A percentile compares a stretch with the other conserved stretches of the same genome.
phyloP scores from a whole-genome alignment of 2,113 vertebrate genomes.

The Megaptera novaeangliae region DNA sequence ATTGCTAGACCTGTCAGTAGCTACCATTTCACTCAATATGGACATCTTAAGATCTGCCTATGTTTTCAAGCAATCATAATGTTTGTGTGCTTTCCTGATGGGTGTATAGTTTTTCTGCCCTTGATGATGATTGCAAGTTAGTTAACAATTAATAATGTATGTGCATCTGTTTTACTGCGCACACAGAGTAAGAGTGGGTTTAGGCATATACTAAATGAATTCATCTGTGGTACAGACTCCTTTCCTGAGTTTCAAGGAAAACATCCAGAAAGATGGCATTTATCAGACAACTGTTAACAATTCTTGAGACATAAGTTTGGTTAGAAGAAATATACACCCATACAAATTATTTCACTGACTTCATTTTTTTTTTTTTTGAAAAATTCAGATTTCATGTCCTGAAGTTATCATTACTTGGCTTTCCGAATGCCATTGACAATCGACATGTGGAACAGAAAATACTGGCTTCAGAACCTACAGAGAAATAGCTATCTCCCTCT shows the following conservation, averaged over 20 bases:
- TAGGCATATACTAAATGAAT: conserved; percentile 69
- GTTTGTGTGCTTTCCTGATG: conserved; percentile 75
- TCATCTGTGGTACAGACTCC: conserved; percentile 63
- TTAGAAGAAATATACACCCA: conserved; percentile 30
- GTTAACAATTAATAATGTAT: conserved; percentile 80
- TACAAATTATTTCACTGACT: conserved; percentile 55
- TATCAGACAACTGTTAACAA: conserved; percentile 68
- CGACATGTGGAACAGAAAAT: neutral
- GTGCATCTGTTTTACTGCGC: conserved; percentile 74
- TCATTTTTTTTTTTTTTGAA: conserved; percentile 20
- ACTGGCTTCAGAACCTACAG: neutral
- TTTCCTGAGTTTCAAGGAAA: conserved; percentile 63
- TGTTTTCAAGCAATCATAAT: conserved; percentile 75
- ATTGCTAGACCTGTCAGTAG: conserved; percentile 34
- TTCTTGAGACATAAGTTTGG: conserved; percentile 53
- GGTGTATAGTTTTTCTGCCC: conserved; percentile 63
- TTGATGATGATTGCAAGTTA: conserved; percentile 72
- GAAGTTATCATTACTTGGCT: neutral
- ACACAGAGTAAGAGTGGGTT: conserved; percentile 35
- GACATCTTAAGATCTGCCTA: conserved; percentile 68
- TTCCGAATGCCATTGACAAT: conserved; percentile 17
- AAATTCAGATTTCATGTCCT: neutral
- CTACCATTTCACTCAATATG: conserved; percentile 67
- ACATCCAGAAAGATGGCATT: conserved; percentile 69
- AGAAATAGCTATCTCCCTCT: neutral